These are phyloP conservation scores for Baronia brevicornis DNA, from an alignment of 2,888 invertebrate species.

Conservation along the genomic window DNA sequence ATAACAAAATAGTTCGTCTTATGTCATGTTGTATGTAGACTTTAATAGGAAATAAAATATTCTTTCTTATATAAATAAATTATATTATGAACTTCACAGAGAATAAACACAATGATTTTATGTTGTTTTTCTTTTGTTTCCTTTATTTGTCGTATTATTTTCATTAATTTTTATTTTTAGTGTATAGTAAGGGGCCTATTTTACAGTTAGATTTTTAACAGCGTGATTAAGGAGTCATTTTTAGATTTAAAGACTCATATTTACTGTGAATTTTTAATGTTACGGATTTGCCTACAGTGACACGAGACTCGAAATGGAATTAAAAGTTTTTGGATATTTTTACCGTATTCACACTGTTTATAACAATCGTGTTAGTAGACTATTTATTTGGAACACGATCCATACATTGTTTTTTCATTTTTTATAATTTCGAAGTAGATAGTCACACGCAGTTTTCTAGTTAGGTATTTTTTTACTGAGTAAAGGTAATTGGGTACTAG, in stretches of 20 bases:
- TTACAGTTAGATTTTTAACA: conserved; percentile 8
- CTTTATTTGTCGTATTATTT: conserved; percentile 33
- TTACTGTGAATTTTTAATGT: conserved; percentile 20
- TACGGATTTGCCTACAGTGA: conserved; percentile 52
- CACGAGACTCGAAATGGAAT: conserved; percentile 39
- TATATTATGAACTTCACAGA: conserved; percentile 63
- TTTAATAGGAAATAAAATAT: conserved; percentile 61
- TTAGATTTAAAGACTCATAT: no score
- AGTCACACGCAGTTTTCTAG: conserved; percentile 22
- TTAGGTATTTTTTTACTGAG: conserved; percentile 33
- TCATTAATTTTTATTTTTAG: conserved; percentile 29
- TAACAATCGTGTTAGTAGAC: conserved; percentile 13
- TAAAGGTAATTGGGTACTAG: conserved; percentile 42
- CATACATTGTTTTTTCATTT: conserved; percentile 12
- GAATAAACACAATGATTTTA: conserved; percentile 69
- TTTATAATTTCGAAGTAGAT: conserved; percentile 5
- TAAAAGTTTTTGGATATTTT: conserved; percentile 30
- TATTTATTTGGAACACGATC: conserved; percentile 12
- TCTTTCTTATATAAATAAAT: conserved; percentile 55
- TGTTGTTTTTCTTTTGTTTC: conserved; percentile 38
- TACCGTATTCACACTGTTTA: conserved; percentile 20
- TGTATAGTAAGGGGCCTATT: conserved; percentile 23
- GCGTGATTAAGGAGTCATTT: no score
- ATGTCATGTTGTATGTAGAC: conserved; percentile 62
- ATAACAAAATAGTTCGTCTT: conserved; percentile 47